Evolutionary conservation across 2,888 invertebrate genomes (phyloP).

Genomic region (Thelaira solivaga): DNA sequence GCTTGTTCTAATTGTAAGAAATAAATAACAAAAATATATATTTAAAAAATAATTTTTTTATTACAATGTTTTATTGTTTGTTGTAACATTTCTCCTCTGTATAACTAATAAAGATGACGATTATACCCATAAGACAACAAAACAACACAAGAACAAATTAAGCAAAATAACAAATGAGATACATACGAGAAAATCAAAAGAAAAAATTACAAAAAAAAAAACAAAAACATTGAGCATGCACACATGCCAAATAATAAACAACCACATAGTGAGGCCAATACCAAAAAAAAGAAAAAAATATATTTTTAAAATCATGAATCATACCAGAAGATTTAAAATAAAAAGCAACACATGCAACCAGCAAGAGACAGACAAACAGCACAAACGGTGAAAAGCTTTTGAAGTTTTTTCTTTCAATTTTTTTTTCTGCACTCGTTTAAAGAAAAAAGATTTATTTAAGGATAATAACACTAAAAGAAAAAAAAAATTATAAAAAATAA

Average conservation of each 20-base stretch:
- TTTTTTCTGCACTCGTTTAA: not conserved
- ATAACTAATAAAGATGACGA: conserved; percentile 6
- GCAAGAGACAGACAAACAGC: not conserved
- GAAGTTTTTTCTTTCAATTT: not conserved
- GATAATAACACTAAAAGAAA: conserved; percentile 21
- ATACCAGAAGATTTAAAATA: conserved; percentile 30
- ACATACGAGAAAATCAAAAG: not conserved
- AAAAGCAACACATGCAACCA: conserved; percentile 13
- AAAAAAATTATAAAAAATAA: conserved; percentile 8
- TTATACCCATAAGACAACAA: conserved; percentile 10
- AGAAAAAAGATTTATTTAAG: conserved; percentile 36
- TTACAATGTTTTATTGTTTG: conserved; percentile 8
- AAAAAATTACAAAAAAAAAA: too few relatives aligned
- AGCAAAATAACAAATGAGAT: conserved; percentile 37
- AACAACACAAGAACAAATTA: conserved; percentile 33
- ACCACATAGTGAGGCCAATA: conserved; percentile 41
- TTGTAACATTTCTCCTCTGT: conserved; percentile 24
- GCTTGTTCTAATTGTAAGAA: conserved; percentile 56
- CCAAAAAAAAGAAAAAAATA: conserved; percentile 27
- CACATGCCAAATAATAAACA: conserved; percentile 20
- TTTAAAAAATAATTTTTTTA: not conserved
- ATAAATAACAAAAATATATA: conserved; percentile 40
- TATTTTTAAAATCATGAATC: conserved; percentile 28
- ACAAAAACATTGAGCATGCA: not conserved
- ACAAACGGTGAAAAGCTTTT: conserved; percentile 42